Evolutionary conservation across 2,113 vertebrate species (phyloP).

Genomic region (Penelope pileata): DNA sequence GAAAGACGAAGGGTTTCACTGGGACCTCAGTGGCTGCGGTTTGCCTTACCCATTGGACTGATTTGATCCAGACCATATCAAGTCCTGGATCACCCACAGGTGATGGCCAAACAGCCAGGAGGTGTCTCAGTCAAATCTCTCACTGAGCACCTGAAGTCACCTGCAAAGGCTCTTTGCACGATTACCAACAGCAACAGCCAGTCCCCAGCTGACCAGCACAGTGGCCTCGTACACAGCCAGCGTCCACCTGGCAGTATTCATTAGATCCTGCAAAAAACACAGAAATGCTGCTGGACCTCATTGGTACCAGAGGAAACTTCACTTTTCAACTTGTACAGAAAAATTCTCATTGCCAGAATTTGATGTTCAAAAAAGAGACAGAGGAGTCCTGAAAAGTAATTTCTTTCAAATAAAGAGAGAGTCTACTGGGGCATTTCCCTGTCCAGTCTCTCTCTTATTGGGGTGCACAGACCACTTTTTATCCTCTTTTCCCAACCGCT

Average conservation of each 20-base stretch:
- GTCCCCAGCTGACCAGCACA: background rate
- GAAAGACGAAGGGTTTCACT: background rate
- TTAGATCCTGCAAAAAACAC: background rate
- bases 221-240: background rate
- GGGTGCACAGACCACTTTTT: too few relatives aligned
- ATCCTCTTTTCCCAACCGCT: too few relatives aligned
- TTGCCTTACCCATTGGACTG: accelerated
- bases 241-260: background rate
- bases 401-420: too few relatives aligned
- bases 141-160: background rate
- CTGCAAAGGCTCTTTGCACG: background rate
- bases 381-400: too few relatives aligned
- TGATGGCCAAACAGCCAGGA: background rate
- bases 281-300: background rate
- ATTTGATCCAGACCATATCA: background rate
- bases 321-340: too few relatives aligned
- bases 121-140: background rate
- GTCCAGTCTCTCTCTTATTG: too few relatives aligned
- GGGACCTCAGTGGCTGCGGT: background rate
- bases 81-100: background rate
- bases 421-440: too few relatives aligned
- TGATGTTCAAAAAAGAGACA: too few relatives aligned
- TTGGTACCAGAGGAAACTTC: background rate
- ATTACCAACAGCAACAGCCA: background rate
- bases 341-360: too few relatives aligned